A percentile compares a stretch with the other conserved stretches of the same genome.
These are phyloP conservation scores for Camptogramma bilineatum DNA, from an alignment of 2,888 invertebrate genomes.

Conservation along the genomic window DNA sequence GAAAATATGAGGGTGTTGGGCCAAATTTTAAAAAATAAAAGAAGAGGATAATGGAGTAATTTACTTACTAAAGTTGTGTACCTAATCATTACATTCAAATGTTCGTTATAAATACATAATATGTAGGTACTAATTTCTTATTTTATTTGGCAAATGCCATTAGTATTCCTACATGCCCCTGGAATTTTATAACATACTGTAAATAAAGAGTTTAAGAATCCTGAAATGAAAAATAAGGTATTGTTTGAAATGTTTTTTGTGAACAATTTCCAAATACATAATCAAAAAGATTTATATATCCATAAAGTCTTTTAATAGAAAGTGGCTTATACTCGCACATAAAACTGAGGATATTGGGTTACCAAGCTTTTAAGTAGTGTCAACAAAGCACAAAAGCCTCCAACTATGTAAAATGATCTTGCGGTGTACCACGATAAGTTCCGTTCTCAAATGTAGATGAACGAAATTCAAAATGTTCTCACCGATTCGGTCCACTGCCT, in stretches of 20 bases:
- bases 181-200: too few relatives aligned
- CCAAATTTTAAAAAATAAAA: too few relatives aligned
- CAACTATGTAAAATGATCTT: conserved; percentile 53
- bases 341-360: conserved; percentile 27
- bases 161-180: too few relatives aligned
- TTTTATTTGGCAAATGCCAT: too few relatives aligned
- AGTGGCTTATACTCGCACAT: not conserved
- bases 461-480: conserved; percentile 78
- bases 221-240: not conserved
- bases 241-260: not conserved
- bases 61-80: too few relatives aligned
- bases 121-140: too few relatives aligned
- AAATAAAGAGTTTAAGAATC: too few relatives aligned
- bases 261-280: not conserved
- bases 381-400: conserved; percentile 15
- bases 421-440: conserved; percentile 67
- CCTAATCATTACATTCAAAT: too few relatives aligned
- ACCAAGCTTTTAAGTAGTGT: conserved; percentile 24
- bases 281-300: conserved; percentile 5
- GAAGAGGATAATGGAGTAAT: too few relatives aligned
- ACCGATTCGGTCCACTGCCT: conserved; percentile 77
- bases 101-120: too few relatives aligned
- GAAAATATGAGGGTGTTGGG: too few relatives aligned
- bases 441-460: conserved; percentile 78
- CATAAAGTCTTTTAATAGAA: conserved; percentile 8